phyloP scores from a whole-genome alignment of 1,140 invertebrate genomes.

The Panulirus ornatus region DNA sequence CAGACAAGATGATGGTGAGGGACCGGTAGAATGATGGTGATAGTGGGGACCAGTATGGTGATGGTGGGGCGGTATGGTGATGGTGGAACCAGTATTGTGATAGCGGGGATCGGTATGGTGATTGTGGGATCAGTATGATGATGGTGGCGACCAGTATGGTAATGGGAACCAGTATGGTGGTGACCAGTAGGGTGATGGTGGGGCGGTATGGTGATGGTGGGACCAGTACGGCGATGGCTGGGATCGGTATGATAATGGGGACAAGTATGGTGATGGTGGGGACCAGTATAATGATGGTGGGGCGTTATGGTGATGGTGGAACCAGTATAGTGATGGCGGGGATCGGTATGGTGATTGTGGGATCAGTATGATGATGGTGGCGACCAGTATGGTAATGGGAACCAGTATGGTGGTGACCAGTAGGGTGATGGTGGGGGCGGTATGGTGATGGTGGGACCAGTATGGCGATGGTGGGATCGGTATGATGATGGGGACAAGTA shows the following conservation, averaged over 20 bases:
- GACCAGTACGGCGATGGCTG: too few relatives aligned
- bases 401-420: not conserved
- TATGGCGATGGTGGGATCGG: not conserved
- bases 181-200: not conserved
- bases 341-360: not conserved
- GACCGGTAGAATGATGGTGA: not conserved
- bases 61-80: too few relatives aligned
- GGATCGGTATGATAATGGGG: not conserved
- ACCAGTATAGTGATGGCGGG: too few relatives aligned
- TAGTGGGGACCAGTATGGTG: too few relatives aligned
- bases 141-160: not conserved
- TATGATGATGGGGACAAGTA: not conserved
- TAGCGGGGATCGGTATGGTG: too few relatives aligned
- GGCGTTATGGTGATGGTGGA: not conserved
- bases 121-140: too few relatives aligned
- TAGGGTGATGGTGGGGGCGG: not conserved
- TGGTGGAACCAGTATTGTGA: too few relatives aligned
- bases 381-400: not conserved
- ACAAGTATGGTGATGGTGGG: too few relatives aligned
- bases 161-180: not conserved
- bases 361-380: conserved; percentile 9
- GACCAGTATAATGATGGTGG: not conserved
- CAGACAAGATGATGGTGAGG: too few relatives aligned
- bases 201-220: too few relatives aligned
- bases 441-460: not conserved